Evolutionary conservation across 2,113 vertebrate species (phyloP), one percentile per base, ranked within the genome.

Genomic region (Arenaria interpres): DNA sequence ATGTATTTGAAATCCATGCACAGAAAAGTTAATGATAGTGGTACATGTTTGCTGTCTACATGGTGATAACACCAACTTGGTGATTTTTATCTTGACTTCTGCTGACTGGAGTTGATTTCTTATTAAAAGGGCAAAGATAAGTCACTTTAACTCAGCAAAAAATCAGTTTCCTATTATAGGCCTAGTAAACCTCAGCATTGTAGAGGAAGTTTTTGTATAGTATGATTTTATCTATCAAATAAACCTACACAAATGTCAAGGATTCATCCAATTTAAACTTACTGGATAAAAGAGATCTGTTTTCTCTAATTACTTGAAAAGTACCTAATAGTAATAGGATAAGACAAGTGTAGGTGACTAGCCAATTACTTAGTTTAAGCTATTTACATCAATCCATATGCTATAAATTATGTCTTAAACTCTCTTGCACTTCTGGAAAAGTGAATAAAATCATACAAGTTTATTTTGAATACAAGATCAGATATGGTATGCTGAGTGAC

Each of bases 391-490:
- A 84, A 90, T 93, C 91, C 97, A 76, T 91, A 93, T 94, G 84
- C 63, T 97, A 72, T 93, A 94, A 95, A 97, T 97, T 96, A 97
- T 78, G 90, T 94, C 96, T 95, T 95, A 95, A 97, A 94, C 48
- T 90, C 77, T 91, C 78, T 83, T 80, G 82, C 92, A 95, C 93
- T 94, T 96, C 81, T 96, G 89, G 93, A 96, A 97, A 90, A 96
- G 88, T 94, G 95, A 97, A 98, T 97, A 96, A 98, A 98, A 97
- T 97, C 90, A 91, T 90, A 9, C 88, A 86, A 88, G 92, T 97
- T 97, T 97, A 97, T 98, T 97, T 97, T 96, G 95, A 97, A 96
- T 97, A 92, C 89, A 85, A 94, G 97, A 98, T 98, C 96, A 94
- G 90, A 97, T 93, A 93, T 12, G 46, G 63, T 94, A 97, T 96